Base-by-base conservation (phyloP, 2,113 vertebrate species). In the Anser brachyrhynchus region DNA sequence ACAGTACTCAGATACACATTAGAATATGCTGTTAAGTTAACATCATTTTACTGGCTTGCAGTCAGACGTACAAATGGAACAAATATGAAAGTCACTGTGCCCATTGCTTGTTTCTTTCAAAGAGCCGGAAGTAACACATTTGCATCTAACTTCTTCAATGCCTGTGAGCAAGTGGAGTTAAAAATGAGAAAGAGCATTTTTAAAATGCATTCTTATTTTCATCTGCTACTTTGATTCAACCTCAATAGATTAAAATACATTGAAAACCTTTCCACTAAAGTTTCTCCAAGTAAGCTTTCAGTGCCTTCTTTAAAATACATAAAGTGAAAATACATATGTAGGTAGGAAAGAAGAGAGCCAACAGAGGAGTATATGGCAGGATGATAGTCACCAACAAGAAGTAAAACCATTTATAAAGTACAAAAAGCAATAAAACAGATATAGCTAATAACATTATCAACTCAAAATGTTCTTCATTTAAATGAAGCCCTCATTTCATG, bases 1-100 rank as follows among this genome's bases (percentile, higher is more conserved):
- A 72, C 88, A 90, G 66, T 51, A 41, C 84, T 92, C 74, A 88
- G 49, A 52, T 35, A 91, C 70, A 81, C 44, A 65, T 7, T 31
- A 78, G 80, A 81, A 87, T 69, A 84, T 71, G 65, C 49, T 93
- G 72, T 54, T 93, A 81, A 82, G 70, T 93, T 87, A 90, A 92
- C 86, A 96, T 84, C 59, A 96, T 94, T 97, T 96, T 94, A 89
- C 64, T 94, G 88, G 75, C 84, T 55, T 13, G 61, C 71, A 77
- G 64, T 91, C 87, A 97, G 89, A 94, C 80, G 86, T 31, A 92
- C 57, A 94, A 93, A 87, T 41, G n/a, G 62, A 72, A 55, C 37
- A 96, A 93, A 84, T 73, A 84, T 77, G 80, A 22, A 65, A 69
- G 74, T 26, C 18, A 39, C 23, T 75, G 41, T 67, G 62, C 29